Evolutionary conservation across 2,113 vertebrate genomes (phyloP), one percentile per base, ranked within the genome.

Genomic region (Willisornis vidua): DNA sequence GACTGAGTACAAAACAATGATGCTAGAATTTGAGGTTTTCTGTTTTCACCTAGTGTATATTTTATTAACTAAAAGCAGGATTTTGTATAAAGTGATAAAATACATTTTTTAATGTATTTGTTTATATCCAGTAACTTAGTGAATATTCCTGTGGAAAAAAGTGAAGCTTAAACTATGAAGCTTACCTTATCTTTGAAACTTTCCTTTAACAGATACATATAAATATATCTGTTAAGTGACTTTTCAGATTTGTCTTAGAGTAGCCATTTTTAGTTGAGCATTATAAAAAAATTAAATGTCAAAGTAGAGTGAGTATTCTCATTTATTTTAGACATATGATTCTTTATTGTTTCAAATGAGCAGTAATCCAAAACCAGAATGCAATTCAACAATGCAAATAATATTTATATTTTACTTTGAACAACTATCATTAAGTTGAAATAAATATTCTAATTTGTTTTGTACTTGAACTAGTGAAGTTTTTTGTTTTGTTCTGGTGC

Each of bases 201-300:
- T 79, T 9, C 7, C 14, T 87, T 91, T 46, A 73, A 28, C 33
- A 41, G n/a, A n/a, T 61, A n/a, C 26, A 35, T 51, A 12, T 1
- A 74, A 58, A 91, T 85, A 91, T 85, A 73, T 43, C 73, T 87
- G 7, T 70, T 65, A 26, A 39, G 4, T 57, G 70, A 31, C 58
- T 93, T 92, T 77, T 85, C 63, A 91, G 58, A 39, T 78, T 85
- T 91, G 63, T 33, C 55, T 77, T 59, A 78, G 51, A 85, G 75
- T 85, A 61, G 70, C 87, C 78, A 89, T 94, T 95, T 95, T 93
- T 86, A 90, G 24, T 28, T 52, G 13, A 87, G 26, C 55, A 18
- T 90, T 87, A 71, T 84, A 87, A 89, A 82, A 65, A 68, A 84
- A 93, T 74, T 26, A 55, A 72, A 78, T 58, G 35, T 57, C 29